A percentile compares a stretch with the other conserved stretches of the same genome.
phyloP scores from a whole-genome alignment of 2,797 vertebrate species.

The Sarcophilus harrisii region DNA sequence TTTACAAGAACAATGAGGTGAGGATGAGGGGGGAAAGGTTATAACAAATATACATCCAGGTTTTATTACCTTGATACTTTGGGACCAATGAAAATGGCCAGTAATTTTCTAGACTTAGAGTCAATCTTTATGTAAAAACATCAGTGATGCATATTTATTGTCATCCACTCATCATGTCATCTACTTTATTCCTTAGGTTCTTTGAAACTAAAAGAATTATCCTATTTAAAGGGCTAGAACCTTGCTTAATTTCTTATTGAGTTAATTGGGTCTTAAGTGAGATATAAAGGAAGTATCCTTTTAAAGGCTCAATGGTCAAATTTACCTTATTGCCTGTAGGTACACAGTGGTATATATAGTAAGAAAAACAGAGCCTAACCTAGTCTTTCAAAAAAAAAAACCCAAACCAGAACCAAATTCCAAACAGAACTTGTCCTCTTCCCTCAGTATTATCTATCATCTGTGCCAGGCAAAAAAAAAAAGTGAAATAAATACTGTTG shows the following conservation, averaged over 20 bases:
- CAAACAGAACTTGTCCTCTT: neutral
- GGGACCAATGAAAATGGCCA: conserved; percentile 35
- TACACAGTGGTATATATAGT: conserved; percentile 32
- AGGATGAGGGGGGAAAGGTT: conserved; percentile 20
- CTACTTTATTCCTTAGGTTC: conserved; percentile 47
- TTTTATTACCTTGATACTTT: conserved; percentile 54
- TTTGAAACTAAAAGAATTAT: conserved; percentile 56
- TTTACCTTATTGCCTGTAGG: conserved; percentile 65
- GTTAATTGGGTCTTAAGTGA: conserved; percentile 45
- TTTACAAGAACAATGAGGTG: conserved; percentile 13
- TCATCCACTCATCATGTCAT: conserved; percentile 15
- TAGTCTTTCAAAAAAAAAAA: conserved; percentile 64
- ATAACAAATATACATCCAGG: neutral
- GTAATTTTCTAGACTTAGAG: neutral
- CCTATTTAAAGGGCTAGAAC: conserved; percentile 36
- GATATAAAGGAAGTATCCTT: conserved; percentile 65
- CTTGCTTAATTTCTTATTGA: neutral
- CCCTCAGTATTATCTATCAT: conserved; percentile 52
- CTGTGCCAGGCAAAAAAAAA: conserved; percentile 75
- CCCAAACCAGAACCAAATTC: neutral
- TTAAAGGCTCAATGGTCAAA: conserved; percentile 40
- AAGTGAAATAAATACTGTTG: conserved; percentile 79
- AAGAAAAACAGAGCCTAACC: conserved; percentile 55
- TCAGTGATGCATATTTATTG: conserved; percentile 5
- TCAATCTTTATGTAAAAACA: conserved; percentile 3